Conservation (phyloP, 2,888 invertebrate genomes). For the Macaria liturata region DNA sequence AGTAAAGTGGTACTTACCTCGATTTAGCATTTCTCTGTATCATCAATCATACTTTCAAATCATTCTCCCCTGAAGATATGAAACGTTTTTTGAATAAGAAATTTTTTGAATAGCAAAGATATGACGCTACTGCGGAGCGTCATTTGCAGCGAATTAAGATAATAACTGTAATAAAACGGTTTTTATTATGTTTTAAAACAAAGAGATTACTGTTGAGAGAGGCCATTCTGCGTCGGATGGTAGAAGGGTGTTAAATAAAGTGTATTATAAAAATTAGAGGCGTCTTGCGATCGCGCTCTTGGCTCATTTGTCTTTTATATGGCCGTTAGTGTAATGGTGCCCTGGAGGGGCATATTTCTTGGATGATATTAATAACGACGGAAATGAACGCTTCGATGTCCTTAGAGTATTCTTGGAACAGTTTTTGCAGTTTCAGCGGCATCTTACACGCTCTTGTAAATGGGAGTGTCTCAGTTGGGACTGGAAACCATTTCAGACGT, state of each 20-base stretch:
- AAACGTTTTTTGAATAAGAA: slow-evolving; percentile 52
- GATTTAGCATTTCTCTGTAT: slow-evolving; percentile 50
- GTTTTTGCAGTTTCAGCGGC: slow-evolving; percentile 36
- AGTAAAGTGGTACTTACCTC: slow-evolving; percentile 52
- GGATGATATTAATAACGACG: slow-evolving; percentile 59
- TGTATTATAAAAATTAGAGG: slow-evolving; percentile 51
- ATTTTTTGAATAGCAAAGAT: slow-evolving; percentile 51
- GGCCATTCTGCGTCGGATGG: slow-evolving; percentile 8
- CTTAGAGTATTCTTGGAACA: slow-evolving; percentile 40
- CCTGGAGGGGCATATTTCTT: slow-evolving; percentile 54
- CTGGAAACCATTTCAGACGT: no score
- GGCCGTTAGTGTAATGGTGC: slow-evolving; percentile 60
- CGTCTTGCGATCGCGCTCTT: slow-evolving; percentile 53
- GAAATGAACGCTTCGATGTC: slow-evolving; percentile 53
- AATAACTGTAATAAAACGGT: slow-evolving; percentile 38
- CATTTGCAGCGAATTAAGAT: slow-evolving; percentile 46
- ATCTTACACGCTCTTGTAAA: slow-evolving; percentile 9
- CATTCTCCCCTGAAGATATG: slow-evolving; percentile 51
- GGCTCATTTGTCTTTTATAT: slow-evolving; percentile 65
- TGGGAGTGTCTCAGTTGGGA: background rate
- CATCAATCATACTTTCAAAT: slow-evolving; percentile 68
- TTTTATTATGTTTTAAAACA: slow-evolving; percentile 49
- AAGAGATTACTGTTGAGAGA: slow-evolving; percentile 30
- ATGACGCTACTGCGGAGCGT: slow-evolving; percentile 37
- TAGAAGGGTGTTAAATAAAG: slow-evolving; percentile 44